Evolutionary conservation across 2,113 vertebrate species (phyloP).

Genomic region (Synodontis membranacea): DNA sequence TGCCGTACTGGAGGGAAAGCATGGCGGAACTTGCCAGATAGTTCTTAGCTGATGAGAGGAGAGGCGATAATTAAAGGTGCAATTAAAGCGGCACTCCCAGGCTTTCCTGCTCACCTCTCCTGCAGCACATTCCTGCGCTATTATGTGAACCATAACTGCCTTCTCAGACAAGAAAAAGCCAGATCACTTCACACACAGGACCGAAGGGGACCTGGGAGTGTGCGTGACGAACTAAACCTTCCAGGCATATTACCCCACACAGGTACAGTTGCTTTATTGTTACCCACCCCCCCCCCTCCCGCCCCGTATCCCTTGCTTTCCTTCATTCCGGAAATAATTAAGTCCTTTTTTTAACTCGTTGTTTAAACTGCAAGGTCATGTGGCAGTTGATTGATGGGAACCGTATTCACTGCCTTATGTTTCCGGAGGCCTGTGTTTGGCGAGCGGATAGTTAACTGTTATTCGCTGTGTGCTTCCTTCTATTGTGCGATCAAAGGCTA

Average conservation of each 20-base stretch:
- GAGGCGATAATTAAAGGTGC: constrained; percentile 66
- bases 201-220: constrained; percentile 45
- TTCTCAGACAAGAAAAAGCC: constrained; percentile 65
- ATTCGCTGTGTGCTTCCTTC: constrained; percentile 45
- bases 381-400: constrained; percentile 63
- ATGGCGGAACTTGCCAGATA: constrained; percentile 52
- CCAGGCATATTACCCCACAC: constrained; percentile 60
- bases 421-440: constrained; percentile 50
- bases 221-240: constrained; percentile 56
- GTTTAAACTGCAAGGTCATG: constrained; percentile 62
- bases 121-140: constrained; percentile 57
- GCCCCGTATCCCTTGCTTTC: constrained; percentile 17
- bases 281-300: constrained; percentile 23
- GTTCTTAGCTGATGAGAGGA: constrained; percentile 52
- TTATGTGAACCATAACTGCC: constrained; percentile 48
- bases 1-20: constrained; percentile 45
- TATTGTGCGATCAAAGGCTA: constrained; percentile 50
- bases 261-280: constrained; percentile 69
- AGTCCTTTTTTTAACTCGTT: constrained; percentile 51
- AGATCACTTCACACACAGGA: constrained; percentile 49
- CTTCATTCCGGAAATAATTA: constrained; percentile 69
- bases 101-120: constrained; percentile 65
- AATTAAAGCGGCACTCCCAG: constrained; percentile 53
- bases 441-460: constrained; percentile 51
- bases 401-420: constrained; percentile 57